Conservation (phyloP, 2,797 vertebrate genomes). For the Rhabdophis nuchalis region DNA sequence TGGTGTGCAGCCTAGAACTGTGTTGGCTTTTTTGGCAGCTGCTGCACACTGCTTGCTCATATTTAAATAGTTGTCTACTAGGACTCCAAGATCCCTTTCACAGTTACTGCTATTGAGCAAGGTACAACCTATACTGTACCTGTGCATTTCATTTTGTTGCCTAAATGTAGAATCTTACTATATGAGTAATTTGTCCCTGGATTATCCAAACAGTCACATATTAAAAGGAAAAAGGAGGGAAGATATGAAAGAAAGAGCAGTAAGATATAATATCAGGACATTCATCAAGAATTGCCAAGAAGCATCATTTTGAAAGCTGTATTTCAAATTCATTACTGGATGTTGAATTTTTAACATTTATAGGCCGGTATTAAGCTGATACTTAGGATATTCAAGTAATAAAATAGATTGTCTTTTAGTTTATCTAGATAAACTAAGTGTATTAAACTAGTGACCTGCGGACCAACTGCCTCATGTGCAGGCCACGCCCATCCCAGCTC, state of each 20-base stretch:
- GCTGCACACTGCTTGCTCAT: too few relatives aligned
- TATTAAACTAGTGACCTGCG: too few relatives aligned
- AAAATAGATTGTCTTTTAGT: not conserved
- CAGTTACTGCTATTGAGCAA: too few relatives aligned
- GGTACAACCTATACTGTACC: too few relatives aligned
- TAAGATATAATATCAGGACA: not conserved
- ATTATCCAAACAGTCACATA: not conserved
- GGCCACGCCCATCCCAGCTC: too few relatives aligned
- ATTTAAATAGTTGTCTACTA: too few relatives aligned
- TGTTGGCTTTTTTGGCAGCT: too few relatives aligned
- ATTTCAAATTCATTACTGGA: not conserved
- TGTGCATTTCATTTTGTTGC: too few relatives aligned
- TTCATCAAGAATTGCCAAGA: not conserved
- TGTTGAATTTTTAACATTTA: not conserved
- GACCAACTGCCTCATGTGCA: too few relatives aligned
- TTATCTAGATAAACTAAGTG: not conserved
- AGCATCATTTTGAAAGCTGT: not conserved
- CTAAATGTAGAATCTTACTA: too few relatives aligned
- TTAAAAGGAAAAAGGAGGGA: not conserved
- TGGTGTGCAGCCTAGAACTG: too few relatives aligned
- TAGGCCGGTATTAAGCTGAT: not conserved
- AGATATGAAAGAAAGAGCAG: not conserved
- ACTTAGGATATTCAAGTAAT: not conserved
- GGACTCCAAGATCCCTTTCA: too few relatives aligned
- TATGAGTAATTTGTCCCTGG: not conserved